phyloP scores from a whole-genome alignment of 2,113 vertebrate species.

The Eubucco bourcierii region DNA sequence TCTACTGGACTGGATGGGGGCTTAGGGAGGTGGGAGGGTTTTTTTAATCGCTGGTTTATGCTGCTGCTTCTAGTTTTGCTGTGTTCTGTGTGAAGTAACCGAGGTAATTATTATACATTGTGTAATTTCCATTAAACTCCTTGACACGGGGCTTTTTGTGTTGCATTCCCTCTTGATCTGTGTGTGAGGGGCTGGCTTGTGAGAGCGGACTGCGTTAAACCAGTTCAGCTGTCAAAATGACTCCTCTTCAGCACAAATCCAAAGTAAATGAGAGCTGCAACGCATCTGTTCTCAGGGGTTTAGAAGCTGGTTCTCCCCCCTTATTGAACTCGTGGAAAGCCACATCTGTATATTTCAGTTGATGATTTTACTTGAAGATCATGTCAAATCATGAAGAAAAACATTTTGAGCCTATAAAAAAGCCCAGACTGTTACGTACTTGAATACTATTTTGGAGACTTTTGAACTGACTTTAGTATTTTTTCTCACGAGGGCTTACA shows the following conservation, averaged over 20 bases:
- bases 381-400: neutral
- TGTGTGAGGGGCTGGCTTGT: no score
- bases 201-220: no score
- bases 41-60: no score
- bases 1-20: no score
- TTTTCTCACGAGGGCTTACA: neutral
- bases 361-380: neutral
- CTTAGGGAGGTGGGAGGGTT: no score
- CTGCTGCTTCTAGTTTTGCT: no score
- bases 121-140: no score
- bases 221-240: neutral
- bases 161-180: no score
- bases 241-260: neutral
- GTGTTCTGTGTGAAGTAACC: no score
- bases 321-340: neutral
- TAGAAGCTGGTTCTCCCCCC: neutral
- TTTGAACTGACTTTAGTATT: neutral
- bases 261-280: neutral
- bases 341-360: neutral
- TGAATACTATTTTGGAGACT: conserved; percentile 23
- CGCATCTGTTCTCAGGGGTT: neutral
- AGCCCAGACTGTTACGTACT: neutral
- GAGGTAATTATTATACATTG: no score
- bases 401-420: neutral
- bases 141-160: no score